These are phyloP conservation scores for Umimayanthus kanabou DNA, from an alignment of 92 coral and sea anemone species.

Conservation along the genomic window DNA sequence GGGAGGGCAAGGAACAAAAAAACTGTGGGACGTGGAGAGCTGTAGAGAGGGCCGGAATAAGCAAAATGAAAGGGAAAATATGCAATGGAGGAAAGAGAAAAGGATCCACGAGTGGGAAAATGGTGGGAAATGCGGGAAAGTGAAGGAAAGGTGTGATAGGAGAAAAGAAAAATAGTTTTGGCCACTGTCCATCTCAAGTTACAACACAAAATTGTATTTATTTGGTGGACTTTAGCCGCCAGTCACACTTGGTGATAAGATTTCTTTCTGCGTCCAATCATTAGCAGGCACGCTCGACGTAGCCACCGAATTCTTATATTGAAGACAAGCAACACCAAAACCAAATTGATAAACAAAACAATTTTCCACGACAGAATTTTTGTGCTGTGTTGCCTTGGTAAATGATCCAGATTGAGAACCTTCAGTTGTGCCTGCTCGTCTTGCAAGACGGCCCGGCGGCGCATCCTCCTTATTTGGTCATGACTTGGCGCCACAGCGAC, in stretches of 20 bases:
- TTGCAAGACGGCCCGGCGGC: slow-evolving; percentile 20
- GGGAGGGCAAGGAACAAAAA: too few relatives aligned
- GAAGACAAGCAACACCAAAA: slow-evolving; percentile 2
- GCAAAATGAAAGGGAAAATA: too few relatives aligned
- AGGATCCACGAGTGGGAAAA: too few relatives aligned
- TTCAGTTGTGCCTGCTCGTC: background rate
- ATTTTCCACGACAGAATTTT: slow-evolving; percentile 7
- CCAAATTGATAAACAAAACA: background rate
- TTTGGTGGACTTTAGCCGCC: background rate
- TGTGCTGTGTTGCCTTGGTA: background rate
- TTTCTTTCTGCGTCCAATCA: background rate
- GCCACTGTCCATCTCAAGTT: too few relatives aligned
- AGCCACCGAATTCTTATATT: background rate
- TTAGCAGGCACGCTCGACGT: background rate
- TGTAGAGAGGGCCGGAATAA: too few relatives aligned
- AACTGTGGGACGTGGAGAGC: too few relatives aligned
- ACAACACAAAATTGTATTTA: background rate
- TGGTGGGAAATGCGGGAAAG: too few relatives aligned
- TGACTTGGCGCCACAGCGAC: slow-evolving; percentile 3
- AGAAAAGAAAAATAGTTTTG: too few relatives aligned
- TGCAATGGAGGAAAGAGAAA: too few relatives aligned
- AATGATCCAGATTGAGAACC: background rate
- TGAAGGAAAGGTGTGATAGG: too few relatives aligned
- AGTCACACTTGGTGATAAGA: background rate
- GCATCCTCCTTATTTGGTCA: background rate